Evolutionary conservation across 1,140 invertebrate species (phyloP).

Genomic region (Lasioglossum baleicum): DNA sequence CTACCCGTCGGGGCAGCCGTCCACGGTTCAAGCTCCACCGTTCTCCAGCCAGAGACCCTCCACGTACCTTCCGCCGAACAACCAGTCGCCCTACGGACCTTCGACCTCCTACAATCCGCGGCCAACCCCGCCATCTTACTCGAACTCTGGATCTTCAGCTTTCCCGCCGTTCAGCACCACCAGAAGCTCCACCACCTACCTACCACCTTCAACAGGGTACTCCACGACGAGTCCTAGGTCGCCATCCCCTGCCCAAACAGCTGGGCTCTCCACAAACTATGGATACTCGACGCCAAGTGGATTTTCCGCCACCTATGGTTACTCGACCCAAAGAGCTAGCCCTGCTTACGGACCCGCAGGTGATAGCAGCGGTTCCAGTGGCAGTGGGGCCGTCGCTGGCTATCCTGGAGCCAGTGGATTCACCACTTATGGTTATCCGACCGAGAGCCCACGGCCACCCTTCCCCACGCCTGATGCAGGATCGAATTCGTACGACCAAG

Average conservation of each 20-base stretch:
- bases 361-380: background rate
- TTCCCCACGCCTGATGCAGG: background rate
- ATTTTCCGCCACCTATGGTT: constrained; percentile 8
- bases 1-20: constrained; percentile 54
- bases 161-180: constrained; percentile 56
- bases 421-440: constrained; percentile 1
- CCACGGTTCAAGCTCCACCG: constrained; percentile 26
- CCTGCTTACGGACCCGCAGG: background rate
- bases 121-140: constrained; percentile 60
- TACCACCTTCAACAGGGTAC: constrained; percentile 57
- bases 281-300: constrained; percentile 6
- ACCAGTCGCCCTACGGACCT: constrained; percentile 37
- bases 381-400: background rate
- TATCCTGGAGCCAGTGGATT: background rate
- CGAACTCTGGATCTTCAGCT: constrained; percentile 58
- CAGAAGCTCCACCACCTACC: constrained; percentile 70
- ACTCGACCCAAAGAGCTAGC: constrained; percentile 13
- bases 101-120: constrained; percentile 62
- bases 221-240: constrained; percentile 47
- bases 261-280: constrained; percentile 36
- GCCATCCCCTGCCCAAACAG: constrained; percentile 41
- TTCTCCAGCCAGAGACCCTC: constrained; percentile 50
- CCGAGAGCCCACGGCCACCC: background rate
- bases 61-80: constrained; percentile 51
- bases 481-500: background rate